Evolutionary conservation across 2,113 vertebrate species (phyloP).

Genomic region (Montifringilla adamsi): DNA sequence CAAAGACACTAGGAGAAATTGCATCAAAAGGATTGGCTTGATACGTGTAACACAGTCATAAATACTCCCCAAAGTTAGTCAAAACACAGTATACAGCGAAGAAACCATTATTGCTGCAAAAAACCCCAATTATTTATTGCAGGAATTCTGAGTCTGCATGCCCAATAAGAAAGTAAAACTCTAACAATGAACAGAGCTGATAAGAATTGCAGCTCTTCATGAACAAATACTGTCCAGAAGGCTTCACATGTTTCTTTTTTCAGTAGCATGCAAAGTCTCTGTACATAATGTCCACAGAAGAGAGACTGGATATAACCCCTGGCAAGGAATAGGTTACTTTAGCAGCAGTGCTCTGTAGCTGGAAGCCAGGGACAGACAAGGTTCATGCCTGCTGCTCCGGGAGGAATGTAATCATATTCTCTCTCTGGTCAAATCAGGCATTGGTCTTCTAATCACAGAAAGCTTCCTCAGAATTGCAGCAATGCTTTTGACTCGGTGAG

Average conservation of each 20-base stretch:
- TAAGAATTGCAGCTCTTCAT: background rate
- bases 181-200: background rate
- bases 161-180: background rate
- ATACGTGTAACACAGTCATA: background rate
- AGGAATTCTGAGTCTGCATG: background rate
- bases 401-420: background rate
- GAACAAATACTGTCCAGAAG: background rate
- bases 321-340: background rate
- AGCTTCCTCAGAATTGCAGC: background rate
- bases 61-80: background rate
- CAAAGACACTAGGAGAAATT: background rate
- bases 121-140: background rate
- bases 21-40: background rate
- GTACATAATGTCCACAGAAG: background rate
- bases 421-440: background rate
- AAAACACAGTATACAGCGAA: background rate
- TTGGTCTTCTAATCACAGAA: background rate
- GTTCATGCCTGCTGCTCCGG: background rate
- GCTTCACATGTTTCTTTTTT: background rate
- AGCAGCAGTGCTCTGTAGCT: background rate
- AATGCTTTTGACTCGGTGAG: background rate
- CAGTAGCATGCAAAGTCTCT: background rate
- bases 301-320: background rate
- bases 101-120: background rate
- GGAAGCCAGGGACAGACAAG: background rate